Base-by-base conservation (phyloP, 2,113 vertebrate genomes). In the Sceloporus undulatus region DNA sequence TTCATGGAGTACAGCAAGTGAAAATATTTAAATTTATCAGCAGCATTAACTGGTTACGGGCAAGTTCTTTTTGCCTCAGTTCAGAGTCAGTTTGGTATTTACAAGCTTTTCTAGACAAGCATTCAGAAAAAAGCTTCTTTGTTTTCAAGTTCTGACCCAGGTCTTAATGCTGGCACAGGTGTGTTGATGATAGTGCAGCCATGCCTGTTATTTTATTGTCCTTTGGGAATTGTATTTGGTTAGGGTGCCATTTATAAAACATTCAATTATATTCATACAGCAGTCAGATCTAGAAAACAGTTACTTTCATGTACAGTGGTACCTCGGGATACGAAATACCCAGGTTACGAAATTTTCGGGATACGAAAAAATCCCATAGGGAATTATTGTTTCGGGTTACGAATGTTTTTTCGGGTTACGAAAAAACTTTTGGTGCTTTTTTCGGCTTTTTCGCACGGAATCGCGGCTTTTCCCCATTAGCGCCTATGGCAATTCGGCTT, bases 1-100 rank as follows among this genome's bases (percentile, higher is more conserved):
- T 87, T 71, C 7, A 29, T 74, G 40, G 34, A 62, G 25, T 81
- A 82, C 34, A 14, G 54, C 19, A 38, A 25, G 25, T 75, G 5
- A 85, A 38, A 40, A 75, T 75, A 75, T 85, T 74, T 59, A n/a
- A 34, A 74, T 74, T 38, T 74, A 74, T 54, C 29, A 74, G 23
- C 56, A 19, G 14, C 54, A 75, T 52, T 83, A 71, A 29, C 27
- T 71, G 27, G 27, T 54, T 83, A 48, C 9, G 66, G 27, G 5
- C 2, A 42, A 54, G 42, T 77, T 42, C 65, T 23, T 48, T 14
- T 82, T 23, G 42, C 14, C 27, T 71, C 9, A 71, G 40, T 71
- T 83, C 40, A 83, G 66, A 71, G 70, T 71, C 65, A 83, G 68
- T 27, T 52, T 71, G 27, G 14, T 71, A 70, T 71, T 52, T 71